phyloP scores from a whole-genome alignment of 35 echinoderm and acorn worm genomes.

The Heliocidaris tuberculata region DNA sequence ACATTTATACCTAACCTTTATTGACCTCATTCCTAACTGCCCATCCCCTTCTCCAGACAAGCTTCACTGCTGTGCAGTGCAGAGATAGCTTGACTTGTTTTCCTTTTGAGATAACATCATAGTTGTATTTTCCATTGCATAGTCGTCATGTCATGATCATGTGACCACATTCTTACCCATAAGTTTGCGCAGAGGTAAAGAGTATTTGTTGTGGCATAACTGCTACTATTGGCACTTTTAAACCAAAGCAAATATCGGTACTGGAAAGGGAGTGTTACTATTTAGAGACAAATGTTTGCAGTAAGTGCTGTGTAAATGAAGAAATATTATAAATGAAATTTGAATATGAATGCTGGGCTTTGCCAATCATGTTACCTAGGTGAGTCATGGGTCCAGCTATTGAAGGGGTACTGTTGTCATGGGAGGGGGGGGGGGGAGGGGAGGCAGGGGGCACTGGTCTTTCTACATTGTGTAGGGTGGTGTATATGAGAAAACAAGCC shows the following conservation, averaged over 20 bases:
- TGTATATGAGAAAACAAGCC: background rate
- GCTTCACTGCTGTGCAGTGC: too few species aligned
- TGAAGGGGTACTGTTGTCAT: background rate
- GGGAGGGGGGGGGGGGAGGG: too few species aligned
- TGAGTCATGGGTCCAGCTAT: background rate
- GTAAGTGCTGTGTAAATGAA: background rate
- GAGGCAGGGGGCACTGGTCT: background rate
- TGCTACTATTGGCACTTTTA: background rate
- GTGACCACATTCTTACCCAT: too few species aligned
- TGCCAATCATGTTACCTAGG: background rate
- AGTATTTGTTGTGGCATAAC: background rate
- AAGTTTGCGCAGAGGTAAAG: background rate
- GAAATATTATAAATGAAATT: background rate
- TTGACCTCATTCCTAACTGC: background rate
- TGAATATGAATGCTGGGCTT: background rate
- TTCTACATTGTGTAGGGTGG: background rate
- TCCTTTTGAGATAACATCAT: too few species aligned
- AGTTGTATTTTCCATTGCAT: too few species aligned
- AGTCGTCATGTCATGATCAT: too few species aligned
- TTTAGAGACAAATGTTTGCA: background rate
- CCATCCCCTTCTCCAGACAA: background rate
- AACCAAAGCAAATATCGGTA: background rate
- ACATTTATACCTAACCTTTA: background rate
- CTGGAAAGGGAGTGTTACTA: background rate
- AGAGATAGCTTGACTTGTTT: too few species aligned